Evolutionary conservation across 1,140 invertebrate genomes (phyloP).

Genomic region (Drosophila auraria): DNA sequence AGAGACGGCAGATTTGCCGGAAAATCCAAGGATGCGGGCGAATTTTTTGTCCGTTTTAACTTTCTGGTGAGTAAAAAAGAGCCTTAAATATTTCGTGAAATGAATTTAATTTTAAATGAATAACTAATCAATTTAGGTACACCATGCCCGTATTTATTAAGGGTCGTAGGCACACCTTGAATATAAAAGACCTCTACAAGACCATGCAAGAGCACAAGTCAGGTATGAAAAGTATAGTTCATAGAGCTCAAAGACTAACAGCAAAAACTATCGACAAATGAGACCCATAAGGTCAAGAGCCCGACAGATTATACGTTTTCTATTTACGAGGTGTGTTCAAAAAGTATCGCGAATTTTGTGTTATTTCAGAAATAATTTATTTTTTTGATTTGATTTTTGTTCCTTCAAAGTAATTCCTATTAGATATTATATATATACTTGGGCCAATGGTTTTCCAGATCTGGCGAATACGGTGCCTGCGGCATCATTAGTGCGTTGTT

Average conservation of each 20-base stretch:
- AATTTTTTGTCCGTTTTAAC: conserved; percentile 73
- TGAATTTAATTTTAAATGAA: neutral
- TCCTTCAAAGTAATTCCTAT: too few species aligned
- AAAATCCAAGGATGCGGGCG: conserved; percentile 65
- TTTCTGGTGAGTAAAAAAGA: conserved; percentile 67
- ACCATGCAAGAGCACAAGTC: conserved; percentile 87
- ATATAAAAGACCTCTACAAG: conserved; percentile 86
- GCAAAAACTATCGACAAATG: neutral
- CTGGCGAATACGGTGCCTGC: too few species aligned
- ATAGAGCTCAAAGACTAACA: too few species aligned
- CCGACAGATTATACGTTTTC: neutral
- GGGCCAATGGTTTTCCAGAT: too few species aligned
- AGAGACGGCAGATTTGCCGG: conserved; percentile 67
- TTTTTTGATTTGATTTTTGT: too few species aligned
- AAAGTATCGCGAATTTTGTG: too few species aligned
- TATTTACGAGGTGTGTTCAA: too few species aligned
- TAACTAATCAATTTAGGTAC: conserved; percentile 71
- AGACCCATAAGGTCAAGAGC: neutral
- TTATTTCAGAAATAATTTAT: too few species aligned
- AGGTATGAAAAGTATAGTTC: conserved; percentile 43
- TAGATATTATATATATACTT: too few species aligned
- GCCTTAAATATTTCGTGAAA: neutral
- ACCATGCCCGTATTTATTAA: conserved; percentile 86
- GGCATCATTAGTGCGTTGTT: too few species aligned
- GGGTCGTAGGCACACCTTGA: conserved; percentile 86